A percentile compares a stretch with the other conserved stretches of the same genome.
Evolutionary conservation across 2,888 invertebrate genomes (phyloP).

Genomic region (Hirtodrosophila confusa): DNA sequence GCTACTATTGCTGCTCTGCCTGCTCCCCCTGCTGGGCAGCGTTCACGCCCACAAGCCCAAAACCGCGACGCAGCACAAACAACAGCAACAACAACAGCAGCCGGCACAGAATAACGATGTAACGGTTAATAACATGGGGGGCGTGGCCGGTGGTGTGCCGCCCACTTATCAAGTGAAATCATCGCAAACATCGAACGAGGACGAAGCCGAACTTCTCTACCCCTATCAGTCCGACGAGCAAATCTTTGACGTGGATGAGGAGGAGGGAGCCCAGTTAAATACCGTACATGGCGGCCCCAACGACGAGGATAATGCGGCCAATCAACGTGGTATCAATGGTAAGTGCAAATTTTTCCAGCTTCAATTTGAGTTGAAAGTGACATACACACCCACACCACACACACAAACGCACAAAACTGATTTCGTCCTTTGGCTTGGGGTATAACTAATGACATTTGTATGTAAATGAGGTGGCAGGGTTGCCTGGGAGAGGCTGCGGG

Average conservation of each 20-base stretch:
- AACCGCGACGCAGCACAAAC: conserved; percentile 73
- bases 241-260: conserved; percentile 80
- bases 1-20: conserved; percentile 55
- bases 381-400: no score
- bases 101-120: conserved; percentile 57
- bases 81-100: conserved; percentile 54
- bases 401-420: conserved; percentile 2
- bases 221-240: conserved; percentile 81
- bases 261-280: conserved; percentile 67
- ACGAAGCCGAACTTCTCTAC: conserved; percentile 80
- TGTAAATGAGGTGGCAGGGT: conserved; percentile 51
- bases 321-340: conserved; percentile 81
- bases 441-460: conserved; percentile 69
- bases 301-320: conserved; percentile 72
- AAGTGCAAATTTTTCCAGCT: conserved; percentile 51
- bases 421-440: conserved; percentile 32
- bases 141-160: conserved; percentile 61
- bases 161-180: conserved; percentile 80
- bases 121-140: conserved; percentile 52
- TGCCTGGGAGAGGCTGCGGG: not conserved
- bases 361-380: no score
- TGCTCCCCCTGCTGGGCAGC: conserved; percentile 54
- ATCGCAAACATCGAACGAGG: conserved; percentile 82
- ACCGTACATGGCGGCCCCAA: conserved; percentile 56
- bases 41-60: conserved; percentile 79